Conservation (phyloP, 2,797 vertebrate species). For the Helostoma temminkii region DNA sequence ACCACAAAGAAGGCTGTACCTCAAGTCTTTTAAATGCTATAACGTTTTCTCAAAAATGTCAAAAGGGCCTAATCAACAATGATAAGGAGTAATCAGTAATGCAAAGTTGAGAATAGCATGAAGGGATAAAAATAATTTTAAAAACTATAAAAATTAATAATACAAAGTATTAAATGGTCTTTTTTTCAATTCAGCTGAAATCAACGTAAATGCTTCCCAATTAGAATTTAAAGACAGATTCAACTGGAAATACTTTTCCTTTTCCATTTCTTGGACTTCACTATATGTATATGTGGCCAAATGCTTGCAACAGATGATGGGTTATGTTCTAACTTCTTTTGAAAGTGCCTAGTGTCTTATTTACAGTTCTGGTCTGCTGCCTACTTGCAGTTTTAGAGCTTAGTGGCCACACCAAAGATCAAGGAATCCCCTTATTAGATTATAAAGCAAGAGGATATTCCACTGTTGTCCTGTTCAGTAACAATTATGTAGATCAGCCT, state of each 20-base stretch:
- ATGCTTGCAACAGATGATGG: slow-evolving; percentile 52
- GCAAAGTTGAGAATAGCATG: background rate
- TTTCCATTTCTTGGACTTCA: slow-evolving; percentile 12
- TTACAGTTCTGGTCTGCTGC: slow-evolving; percentile 67
- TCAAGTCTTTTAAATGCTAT: slow-evolving; percentile 21
- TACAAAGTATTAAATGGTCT: no score
- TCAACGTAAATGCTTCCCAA: slow-evolving; percentile 7
- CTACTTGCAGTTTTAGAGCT: slow-evolving; percentile 55
- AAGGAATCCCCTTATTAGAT: slow-evolving; percentile 62
- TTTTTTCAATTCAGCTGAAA: slow-evolving; percentile 12
- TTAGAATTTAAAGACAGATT: slow-evolving; percentile 21
- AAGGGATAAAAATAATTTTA: background rate
- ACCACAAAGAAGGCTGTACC: slow-evolving; percentile 20
- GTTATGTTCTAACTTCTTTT: slow-evolving; percentile 49
- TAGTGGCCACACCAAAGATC: slow-evolving; percentile 58
- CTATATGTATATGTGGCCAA: slow-evolving; percentile 17
- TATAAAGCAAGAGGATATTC: slow-evolving; percentile 73
- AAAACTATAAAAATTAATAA: no score
- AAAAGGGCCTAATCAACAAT: slow-evolving; percentile 4
- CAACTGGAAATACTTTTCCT: background rate
- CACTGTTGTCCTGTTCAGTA: slow-evolving; percentile 48
- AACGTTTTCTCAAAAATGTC: slow-evolving; percentile 21
- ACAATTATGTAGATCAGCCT: slow-evolving; percentile 52
- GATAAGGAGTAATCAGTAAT: background rate
- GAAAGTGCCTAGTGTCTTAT: slow-evolving; percentile 47